Evolutionary conservation across 1,140 invertebrate species (phyloP).

Genomic region (Ditylenchus dipsaci): DNA sequence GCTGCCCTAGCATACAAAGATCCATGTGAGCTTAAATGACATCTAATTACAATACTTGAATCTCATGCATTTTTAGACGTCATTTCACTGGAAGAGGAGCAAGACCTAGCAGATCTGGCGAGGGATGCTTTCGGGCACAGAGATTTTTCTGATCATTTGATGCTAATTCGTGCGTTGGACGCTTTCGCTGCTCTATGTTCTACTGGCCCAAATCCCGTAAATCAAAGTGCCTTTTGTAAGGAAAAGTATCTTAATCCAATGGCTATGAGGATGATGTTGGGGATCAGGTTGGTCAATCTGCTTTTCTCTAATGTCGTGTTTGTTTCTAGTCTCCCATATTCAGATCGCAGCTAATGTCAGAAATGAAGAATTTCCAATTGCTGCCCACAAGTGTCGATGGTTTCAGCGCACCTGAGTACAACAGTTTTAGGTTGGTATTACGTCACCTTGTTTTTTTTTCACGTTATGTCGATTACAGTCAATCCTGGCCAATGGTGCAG

Average conservation of each 20-base stretch:
- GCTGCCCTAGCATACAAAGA: conserved; percentile 76
- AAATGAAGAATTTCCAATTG: conserved; percentile 41
- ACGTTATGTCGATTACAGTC: conserved; percentile 7
- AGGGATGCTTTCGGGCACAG: conserved; percentile 71
- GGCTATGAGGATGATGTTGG: conserved; percentile 77
- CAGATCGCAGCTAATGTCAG: conserved; percentile 43
- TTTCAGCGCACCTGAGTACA: conserved; percentile 28
- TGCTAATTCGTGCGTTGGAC: conserved; percentile 77
- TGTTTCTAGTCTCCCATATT: not conserved
- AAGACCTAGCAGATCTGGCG: conserved; percentile 61
- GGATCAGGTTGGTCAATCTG: conserved; percentile 61
- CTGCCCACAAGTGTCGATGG: conserved; percentile 16
- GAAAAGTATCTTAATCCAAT: conserved; percentile 74
- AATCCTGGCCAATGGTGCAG: conserved; percentile 56
- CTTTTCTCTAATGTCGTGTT: conserved; percentile 41
- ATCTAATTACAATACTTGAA: conserved; percentile 8
- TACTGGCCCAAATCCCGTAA: not conserved
- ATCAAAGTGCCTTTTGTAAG: conserved; percentile 68
- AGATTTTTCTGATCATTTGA: conserved; percentile 83
- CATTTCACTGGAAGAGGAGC: conserved; percentile 45
- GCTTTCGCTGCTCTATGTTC: conserved; percentile 45
- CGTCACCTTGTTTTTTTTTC: too few species aligned
- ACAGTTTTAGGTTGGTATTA: conserved; percentile 8
- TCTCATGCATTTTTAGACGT: conserved; percentile 38
- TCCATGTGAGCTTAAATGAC: conserved; percentile 61